These are phyloP conservation scores for Cromileptes altivelis DNA, from an alignment of 2,113 vertebrate species.

Conservation along the genomic window DNA sequence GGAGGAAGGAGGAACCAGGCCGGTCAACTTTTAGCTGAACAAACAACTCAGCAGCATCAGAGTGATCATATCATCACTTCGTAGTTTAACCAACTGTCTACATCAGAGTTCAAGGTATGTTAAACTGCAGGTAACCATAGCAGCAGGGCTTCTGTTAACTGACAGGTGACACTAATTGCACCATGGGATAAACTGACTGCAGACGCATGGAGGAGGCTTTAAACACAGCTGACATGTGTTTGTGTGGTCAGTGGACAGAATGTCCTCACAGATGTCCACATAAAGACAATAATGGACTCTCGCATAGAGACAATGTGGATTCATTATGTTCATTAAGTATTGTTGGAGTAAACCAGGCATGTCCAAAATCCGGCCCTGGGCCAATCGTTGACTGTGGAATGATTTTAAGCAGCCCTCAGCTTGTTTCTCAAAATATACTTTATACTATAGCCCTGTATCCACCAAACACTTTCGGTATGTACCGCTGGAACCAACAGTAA, in stretches of 20 bases:
- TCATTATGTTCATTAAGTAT: no score
- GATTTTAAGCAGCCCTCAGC: no score
- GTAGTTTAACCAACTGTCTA: no score
- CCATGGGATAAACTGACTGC: background rate
- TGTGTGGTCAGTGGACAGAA: background rate
- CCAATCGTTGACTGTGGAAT: no score
- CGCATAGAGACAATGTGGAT: background rate
- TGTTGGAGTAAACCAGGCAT: no score
- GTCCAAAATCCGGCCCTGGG: no score
- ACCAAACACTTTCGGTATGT: no score
- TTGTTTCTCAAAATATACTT: no score
- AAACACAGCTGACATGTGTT: no score
- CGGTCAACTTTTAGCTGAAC: background rate
- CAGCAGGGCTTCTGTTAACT: background rate
- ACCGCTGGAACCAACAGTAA: no score
- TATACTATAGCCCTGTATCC: no score
- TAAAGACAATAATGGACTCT: background rate
- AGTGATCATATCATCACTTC: background rate
- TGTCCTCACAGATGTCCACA: background rate
- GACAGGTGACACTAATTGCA: background rate
- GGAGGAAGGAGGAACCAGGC: conserved; percentile 38
- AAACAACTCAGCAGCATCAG: background rate
- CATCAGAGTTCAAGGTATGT: background rate
- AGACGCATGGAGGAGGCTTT: background rate
- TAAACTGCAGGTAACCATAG: background rate